phyloP scores from a whole-genome alignment of 2,797 vertebrate species.

The Parauchenoglanis ngamensis region DNA sequence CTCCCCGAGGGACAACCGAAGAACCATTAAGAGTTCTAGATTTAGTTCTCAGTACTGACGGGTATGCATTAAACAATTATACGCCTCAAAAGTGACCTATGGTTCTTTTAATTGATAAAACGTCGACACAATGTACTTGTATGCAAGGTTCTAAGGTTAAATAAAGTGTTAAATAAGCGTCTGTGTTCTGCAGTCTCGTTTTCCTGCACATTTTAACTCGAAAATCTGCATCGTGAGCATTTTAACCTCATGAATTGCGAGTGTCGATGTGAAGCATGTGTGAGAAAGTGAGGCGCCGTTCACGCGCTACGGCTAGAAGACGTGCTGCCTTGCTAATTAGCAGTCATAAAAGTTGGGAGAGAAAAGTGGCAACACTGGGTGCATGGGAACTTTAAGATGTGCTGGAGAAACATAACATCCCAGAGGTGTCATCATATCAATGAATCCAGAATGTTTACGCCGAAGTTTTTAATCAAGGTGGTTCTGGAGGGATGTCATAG shows the following conservation, averaged over 20 bases:
- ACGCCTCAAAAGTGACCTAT: not conserved
- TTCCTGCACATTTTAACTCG: not conserved
- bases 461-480: not conserved
- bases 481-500: not conserved
- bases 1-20: not conserved
- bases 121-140: not conserved
- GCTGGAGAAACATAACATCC: constrained; percentile 19
- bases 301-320: not conserved
- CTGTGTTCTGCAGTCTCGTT: not conserved
- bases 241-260: not conserved
- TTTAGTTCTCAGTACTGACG: not conserved
- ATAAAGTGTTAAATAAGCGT: not conserved
- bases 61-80: not conserved
- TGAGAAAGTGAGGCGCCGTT: not conserved
- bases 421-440: constrained; percentile 19
- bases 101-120: not conserved
- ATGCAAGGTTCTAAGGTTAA: not conserved
- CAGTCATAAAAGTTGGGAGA: constrained; percentile 6
- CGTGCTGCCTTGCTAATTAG: not conserved
- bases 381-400: not conserved
- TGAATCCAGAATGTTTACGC: not conserved
- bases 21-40: not conserved
- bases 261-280: not conserved
- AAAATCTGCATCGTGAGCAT: not conserved
- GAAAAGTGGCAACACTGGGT: constrained; percentile 1